Percentiles rank a stretch among this genome's conserved stretches.
phyloP scores from a whole-genome alignment of 2,888 invertebrate genomes.

The Aricia artaxerxes region DNA sequence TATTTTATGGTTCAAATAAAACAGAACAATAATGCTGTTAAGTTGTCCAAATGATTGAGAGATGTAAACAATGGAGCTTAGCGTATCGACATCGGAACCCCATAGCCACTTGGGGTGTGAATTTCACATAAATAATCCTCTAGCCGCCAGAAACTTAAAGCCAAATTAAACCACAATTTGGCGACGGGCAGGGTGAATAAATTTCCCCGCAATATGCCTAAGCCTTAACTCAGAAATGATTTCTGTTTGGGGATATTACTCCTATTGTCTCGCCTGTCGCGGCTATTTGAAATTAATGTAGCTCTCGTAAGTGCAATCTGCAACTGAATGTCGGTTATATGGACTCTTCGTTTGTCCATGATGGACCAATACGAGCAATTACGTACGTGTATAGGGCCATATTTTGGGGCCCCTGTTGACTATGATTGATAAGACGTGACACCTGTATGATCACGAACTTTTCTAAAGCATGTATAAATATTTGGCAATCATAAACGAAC shows the following conservation, averaged over 20 bases:
- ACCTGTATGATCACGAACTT: too few relatives aligned
- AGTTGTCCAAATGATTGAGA: slow-evolving; percentile 24
- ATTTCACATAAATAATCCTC: slow-evolving; percentile 53
- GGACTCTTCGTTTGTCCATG: neutral
- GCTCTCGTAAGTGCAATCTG: neutral
- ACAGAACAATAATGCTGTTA: neutral
- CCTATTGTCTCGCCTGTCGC: slow-evolving; percentile 20
- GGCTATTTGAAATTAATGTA: slow-evolving; percentile 19
- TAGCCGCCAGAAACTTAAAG: slow-evolving; percentile 59
- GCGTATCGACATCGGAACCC: slow-evolving; percentile 29
- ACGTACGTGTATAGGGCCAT: too few relatives aligned
- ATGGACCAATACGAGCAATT: neutral
- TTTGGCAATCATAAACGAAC: too few relatives aligned
- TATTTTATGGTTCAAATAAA: neutral
- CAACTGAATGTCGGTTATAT: neutral
- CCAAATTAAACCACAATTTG: slow-evolving; percentile 70
- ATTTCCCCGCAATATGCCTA: slow-evolving; percentile 60
- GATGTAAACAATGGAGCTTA: slow-evolving; percentile 9
- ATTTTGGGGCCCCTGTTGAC: too few relatives aligned
- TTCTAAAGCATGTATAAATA: too few relatives aligned
- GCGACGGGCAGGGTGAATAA: slow-evolving; percentile 64
- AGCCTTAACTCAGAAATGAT: slow-evolving; percentile 53
- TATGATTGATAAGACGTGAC: too few relatives aligned
- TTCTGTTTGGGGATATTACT: slow-evolving; percentile 41
- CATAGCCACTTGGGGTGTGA: slow-evolving; percentile 43